phyloP scores from a whole-genome alignment of 2,888 invertebrate species.

The Alentia gelatinosa region DNA sequence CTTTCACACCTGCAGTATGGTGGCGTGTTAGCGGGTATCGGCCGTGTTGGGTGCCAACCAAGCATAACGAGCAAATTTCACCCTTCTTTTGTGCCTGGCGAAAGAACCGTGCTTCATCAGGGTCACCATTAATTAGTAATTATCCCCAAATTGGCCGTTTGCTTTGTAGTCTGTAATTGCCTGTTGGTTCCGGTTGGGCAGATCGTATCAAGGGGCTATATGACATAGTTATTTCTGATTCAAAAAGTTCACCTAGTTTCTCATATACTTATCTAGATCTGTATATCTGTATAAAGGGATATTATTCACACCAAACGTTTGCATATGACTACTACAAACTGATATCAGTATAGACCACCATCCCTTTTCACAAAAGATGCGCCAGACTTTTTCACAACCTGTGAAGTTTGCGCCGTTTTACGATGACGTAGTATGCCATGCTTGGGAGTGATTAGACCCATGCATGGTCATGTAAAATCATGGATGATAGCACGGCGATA shows the following conservation, averaged over 20 bases:
- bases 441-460: not conserved
- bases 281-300: no score
- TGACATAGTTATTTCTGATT: no score
- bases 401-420: not conserved
- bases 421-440: conserved; percentile 4
- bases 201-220: not conserved
- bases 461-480: not conserved
- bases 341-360: no score
- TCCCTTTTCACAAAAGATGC: no score
- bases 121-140: conserved; percentile 38
- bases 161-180: not conserved
- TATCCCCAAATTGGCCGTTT: conserved; percentile 25
- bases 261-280: no score
- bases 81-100: not conserved
- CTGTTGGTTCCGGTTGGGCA: conserved; percentile 9
- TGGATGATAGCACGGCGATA: not conserved
- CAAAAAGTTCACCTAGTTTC: no score
- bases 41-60: not conserved
- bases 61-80: not conserved
- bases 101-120: conserved; percentile 33
- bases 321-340: no score
- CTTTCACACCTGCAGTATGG: not conserved
- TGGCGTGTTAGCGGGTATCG: not conserved
- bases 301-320: no score
- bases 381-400: no score